These are phyloP conservation scores for Trinectes maculatus DNA, from an alignment of 2,113 vertebrate species.

Conservation along the genomic window DNA sequence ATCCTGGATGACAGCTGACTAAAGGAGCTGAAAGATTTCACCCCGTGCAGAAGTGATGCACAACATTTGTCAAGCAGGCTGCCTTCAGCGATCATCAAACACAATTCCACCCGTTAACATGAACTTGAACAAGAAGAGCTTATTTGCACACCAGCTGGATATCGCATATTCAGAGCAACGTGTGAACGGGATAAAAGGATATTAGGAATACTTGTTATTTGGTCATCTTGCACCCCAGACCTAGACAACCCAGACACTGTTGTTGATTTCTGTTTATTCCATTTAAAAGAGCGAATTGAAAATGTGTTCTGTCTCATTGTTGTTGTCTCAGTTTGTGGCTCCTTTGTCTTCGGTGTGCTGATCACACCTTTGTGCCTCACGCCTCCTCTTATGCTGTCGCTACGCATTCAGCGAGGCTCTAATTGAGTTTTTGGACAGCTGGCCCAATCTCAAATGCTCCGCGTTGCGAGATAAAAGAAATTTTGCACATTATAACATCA, in stretches of 20 bases:
- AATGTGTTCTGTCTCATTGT: conserved; percentile 30
- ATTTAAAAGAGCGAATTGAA: conserved; percentile 10
- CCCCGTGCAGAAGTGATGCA: conserved; percentile 30
- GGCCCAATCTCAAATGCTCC: conserved; percentile 50
- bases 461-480: conserved; percentile 70
- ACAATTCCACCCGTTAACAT: conserved; percentile 18
- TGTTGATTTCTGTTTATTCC: not conserved
- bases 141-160: conserved; percentile 43
- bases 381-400: conserved; percentile 62
- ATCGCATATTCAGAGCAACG: conserved; percentile 12
- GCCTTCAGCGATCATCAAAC: conserved; percentile 33
- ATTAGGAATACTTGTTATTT: conserved; percentile 17
- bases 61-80: conserved; percentile 45
- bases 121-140: conserved; percentile 11
- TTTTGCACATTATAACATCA: conserved; percentile 65
- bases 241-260: not conserved
- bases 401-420: conserved; percentile 40
- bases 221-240: conserved; percentile 20
- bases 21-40: conserved; percentile 42
- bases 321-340: conserved; percentile 36
- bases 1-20: conserved; percentile 18
- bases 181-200: conserved; percentile 8
- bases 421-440: conserved; percentile 68
- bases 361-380: conserved; percentile 56
- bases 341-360: conserved; percentile 8